A percentile compares a stretch with the other conserved stretches of the same genome.
These are phyloP conservation scores for Panthera tigris DNA, from an alignment of 2,113 vertebrate genomes.

Conservation along the genomic window DNA sequence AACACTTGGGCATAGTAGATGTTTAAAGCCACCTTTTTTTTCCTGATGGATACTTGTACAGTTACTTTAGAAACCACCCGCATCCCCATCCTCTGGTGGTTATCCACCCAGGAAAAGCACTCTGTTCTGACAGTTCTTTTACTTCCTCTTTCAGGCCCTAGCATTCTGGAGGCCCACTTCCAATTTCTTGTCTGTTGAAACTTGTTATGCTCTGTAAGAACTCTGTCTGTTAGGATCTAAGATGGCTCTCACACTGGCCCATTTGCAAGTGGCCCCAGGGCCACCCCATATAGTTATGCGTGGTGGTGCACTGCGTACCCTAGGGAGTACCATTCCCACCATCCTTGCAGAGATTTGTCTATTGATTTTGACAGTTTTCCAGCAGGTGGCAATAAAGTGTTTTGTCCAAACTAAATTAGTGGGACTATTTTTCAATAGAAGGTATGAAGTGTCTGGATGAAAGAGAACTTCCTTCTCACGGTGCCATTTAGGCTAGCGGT, in stretches of 20 bases:
- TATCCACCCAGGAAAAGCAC: neutral
- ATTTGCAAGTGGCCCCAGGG: neutral
- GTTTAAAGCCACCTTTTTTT: constrained; percentile 4
- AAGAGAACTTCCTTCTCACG: neutral
- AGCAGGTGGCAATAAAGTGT: constrained; percentile 58
- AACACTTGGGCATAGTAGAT: neutral
- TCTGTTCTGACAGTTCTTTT: neutral
- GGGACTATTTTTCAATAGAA: neutral
- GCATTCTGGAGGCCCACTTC: neutral
- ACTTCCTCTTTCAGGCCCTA: neutral
- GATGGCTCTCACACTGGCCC: neutral
- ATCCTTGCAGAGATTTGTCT: neutral
- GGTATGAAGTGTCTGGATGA: neutral
- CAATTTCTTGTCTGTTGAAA: neutral
- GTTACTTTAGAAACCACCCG: constrained; percentile 21
- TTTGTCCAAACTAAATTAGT: neutral
- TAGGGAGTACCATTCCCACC: neutral
- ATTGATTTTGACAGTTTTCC: constrained; percentile 40
- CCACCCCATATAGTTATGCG: neutral
- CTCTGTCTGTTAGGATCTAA: neutral
- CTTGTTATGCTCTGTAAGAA: neutral
- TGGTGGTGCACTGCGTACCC: neutral
- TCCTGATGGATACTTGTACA: neutral
- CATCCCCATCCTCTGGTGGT: neutral
- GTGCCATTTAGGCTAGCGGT: neutral